These are phyloP conservation scores for Bibio marci DNA, from an alignment of 2,888 invertebrate species.

Conservation along the genomic window DNA sequence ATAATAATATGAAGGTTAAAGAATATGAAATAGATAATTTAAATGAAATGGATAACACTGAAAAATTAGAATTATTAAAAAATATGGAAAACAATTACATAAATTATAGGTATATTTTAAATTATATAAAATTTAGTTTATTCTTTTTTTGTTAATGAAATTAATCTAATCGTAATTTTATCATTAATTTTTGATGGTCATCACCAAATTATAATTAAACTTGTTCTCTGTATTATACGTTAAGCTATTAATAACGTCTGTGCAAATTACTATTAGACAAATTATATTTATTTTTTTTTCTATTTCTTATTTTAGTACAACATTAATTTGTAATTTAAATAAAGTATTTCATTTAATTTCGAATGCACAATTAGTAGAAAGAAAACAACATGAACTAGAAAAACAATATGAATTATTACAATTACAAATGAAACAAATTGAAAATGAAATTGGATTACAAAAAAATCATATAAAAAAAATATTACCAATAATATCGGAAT, in stretches of 20 bases:
- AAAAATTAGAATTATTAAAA: background rate
- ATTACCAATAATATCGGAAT: conserved; percentile 21
- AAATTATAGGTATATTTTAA: conserved; percentile 1
- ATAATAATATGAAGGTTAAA: no score
- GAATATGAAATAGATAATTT: conserved; percentile 5
- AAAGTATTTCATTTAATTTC: conserved; percentile 21
- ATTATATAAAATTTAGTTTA: background rate
- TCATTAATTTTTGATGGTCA: no score
- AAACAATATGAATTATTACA: conserved; percentile 19
- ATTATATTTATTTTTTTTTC: background rate
- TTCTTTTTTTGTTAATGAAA: no score
- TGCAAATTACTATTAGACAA: background rate
- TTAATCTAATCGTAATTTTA: no score
- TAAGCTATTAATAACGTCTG: no score
- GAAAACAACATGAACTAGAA: conserved; percentile 17
- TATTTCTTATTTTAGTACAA: conserved; percentile 12
- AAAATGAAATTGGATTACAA: conserved; percentile 17
- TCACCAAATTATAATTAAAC: no score
- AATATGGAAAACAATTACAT: background rate
- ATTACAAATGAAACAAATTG: conserved; percentile 17
- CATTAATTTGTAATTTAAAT: conserved; percentile 20
- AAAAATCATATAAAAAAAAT: conserved; percentile 19
- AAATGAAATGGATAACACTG: background rate
- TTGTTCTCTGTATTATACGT: no score
- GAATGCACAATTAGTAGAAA: conserved; percentile 20